Conservation (phyloP, 2,113 vertebrate genomes). For the Elephantulus edwardii region DNA sequence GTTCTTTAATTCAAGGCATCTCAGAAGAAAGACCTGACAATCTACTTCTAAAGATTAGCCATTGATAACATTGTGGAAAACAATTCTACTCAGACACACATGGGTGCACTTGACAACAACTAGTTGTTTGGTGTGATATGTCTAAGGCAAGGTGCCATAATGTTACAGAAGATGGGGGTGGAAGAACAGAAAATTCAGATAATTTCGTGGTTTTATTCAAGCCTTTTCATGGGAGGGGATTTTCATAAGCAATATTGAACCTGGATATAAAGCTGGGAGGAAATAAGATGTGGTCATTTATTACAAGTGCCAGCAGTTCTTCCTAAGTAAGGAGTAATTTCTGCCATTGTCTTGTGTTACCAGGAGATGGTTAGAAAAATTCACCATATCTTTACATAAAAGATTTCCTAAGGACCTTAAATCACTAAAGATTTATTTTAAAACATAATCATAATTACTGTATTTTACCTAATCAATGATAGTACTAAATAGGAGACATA, state of each 20-base stretch:
- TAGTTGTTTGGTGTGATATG: not conserved
- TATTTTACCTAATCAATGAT: not conserved
- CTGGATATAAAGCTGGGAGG: not conserved
- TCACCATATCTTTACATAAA: not conserved
- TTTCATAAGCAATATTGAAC: not conserved
- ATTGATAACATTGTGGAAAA: not conserved
- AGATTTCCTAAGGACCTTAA: not conserved
- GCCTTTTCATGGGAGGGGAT: not conserved
- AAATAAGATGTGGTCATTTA: not conserved
- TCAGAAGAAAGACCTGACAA: not conserved
- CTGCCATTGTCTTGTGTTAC: conserved; percentile 10
- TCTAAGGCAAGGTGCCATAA: not conserved
- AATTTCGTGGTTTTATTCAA: conserved; percentile 1
- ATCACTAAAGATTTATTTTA: conserved; percentile 26
- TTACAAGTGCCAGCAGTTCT: not conserved
- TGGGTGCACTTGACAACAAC: not conserved
- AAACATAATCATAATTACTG: conserved; percentile 23
- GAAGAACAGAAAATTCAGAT: conserved; percentile 23
- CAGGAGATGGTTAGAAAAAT: not conserved
- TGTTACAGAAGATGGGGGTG: not conserved
- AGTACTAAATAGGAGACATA: not conserved
- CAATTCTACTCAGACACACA: not conserved
- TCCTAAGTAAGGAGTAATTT: conserved; percentile 33
- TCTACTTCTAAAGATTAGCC: too few species aligned
- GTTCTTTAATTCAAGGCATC: not conserved